phyloP scores from a whole-genome alignment of 1,140 invertebrate genomes.

The Sycophaga agraensis region DNA sequence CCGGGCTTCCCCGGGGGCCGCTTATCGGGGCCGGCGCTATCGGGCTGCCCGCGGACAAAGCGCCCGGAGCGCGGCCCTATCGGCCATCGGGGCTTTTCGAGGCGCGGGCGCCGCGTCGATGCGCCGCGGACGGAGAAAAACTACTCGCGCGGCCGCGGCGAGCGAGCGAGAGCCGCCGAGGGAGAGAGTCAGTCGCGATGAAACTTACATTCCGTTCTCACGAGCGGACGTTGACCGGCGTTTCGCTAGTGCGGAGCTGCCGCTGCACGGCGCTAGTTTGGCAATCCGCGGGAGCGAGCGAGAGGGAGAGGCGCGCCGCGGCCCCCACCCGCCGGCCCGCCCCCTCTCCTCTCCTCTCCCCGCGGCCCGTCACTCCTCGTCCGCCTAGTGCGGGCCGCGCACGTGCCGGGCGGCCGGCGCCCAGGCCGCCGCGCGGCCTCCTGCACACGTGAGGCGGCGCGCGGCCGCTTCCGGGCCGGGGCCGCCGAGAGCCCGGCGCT shows the following conservation, averaged over 20 bases:
- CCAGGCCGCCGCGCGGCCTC: no score
- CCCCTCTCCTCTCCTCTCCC: background rate
- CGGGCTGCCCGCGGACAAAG: no score
- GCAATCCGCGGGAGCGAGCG: slow-evolving; percentile 12
- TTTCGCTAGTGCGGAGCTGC: slow-evolving; percentile 19
- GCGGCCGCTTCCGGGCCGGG: no score
- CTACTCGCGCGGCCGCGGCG: slow-evolving; percentile 14
- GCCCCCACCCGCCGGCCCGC: background rate
- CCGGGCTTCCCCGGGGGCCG: no score
- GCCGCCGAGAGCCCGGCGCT: background rate
- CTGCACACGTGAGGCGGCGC: no score
- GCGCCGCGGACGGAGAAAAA: slow-evolving; percentile 25
- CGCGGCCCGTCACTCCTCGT: no score
- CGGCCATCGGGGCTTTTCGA: no score
- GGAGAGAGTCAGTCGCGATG: slow-evolving; percentile 34
- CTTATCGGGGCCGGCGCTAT: no score
- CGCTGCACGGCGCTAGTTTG: slow-evolving; percentile 16
- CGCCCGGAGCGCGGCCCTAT: no score
- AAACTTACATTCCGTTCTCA: slow-evolving; percentile 46
- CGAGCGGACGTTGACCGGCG: slow-evolving; percentile 43
- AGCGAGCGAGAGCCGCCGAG: background rate
- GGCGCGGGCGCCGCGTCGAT: background rate
- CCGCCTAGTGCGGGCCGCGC: no score
- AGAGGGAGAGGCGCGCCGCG: background rate
- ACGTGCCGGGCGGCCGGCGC: no score